Conservation (phyloP, 2,113 vertebrate genomes). For the Leucoraja erinaceus region DNA sequence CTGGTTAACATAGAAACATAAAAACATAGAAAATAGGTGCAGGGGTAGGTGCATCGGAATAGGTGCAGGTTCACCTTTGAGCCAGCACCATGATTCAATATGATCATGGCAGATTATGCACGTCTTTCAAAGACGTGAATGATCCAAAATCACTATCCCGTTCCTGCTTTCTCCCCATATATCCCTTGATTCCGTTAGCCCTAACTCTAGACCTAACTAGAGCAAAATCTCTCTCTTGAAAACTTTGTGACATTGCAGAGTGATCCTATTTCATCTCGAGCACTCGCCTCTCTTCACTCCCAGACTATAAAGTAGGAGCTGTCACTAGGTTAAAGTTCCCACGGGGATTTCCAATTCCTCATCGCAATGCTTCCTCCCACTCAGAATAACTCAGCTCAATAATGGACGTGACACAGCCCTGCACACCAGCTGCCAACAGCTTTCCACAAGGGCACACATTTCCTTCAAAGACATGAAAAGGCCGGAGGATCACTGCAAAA, state of each 20-base stretch:
- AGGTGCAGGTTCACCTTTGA: too few species aligned
- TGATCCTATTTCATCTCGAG: not conserved
- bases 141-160: too few species aligned
- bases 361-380: not conserved
- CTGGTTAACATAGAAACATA: not conserved
- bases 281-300: not conserved
- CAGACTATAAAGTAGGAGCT: not conserved
- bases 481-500: not conserved
- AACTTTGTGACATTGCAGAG: not conserved
- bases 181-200: too few species aligned
- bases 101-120: too few species aligned
- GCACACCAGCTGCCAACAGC: not conserved
- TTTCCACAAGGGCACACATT: not conserved
- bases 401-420: not conserved
- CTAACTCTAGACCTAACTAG: too few species aligned
- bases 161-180: too few species aligned
- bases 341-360: not conserved
- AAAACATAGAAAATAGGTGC: too few species aligned
- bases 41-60: too few species aligned
- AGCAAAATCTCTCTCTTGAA: too few species aligned
- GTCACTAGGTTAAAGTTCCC: not conserved
- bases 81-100: too few species aligned
- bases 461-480: not conserved
- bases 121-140: too few species aligned
- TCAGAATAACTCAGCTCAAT: constrained; percentile 23